Base-by-base conservation (phyloP, 2,113 vertebrate genomes). In the Pygoscelis adeliae region DNA sequence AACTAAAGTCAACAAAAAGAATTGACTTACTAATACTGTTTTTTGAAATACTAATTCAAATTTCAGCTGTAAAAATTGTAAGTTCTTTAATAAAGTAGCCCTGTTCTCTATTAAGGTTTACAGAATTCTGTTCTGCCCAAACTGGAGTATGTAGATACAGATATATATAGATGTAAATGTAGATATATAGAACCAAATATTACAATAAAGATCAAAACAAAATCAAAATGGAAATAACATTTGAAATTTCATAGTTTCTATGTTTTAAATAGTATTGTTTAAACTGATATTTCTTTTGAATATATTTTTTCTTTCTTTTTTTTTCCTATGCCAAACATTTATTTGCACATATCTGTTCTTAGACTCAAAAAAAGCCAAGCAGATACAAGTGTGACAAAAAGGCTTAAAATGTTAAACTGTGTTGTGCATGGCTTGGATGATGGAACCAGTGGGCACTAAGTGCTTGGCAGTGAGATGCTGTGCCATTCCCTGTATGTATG, bases 1-100 rank as follows among this genome's bases (percentile, higher is more conserved):
- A 95, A 95, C 59, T 79, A 78, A 97, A 96, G 42, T 96, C 88
- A 97, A 97, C 72, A 97, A 95, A 97, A 92, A 72, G 32, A 95
- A 87, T 63, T 93, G 53, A 36, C 84, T 94, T 93, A 67, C 59
- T 74, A 47, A 77, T 85, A 91, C 42, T 78, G 34, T 95, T 96
- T 95, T n/a, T 87, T 97, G 81, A 98, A 97, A 97, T 78, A 97
- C 84, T 97, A 97, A 97, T 97, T 91, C 77, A 83, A 96, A 96
- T 95, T 97, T 90, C 55, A 91, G 47, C 80, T 89, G 74, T 93
- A 97, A 97, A 98, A 97, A 92, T 92, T 84, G 70, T 79, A 92
- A 94, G 72, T 90, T 85, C 49, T 97, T 98, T 90, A 93, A 81
- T 88, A 97, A 96, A 94, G 32, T 91, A 95, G 15, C 25, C 19